Base-by-base conservation (phyloP, 2,113 vertebrate genomes). In the Misgurnus anguillicaudatus region DNA sequence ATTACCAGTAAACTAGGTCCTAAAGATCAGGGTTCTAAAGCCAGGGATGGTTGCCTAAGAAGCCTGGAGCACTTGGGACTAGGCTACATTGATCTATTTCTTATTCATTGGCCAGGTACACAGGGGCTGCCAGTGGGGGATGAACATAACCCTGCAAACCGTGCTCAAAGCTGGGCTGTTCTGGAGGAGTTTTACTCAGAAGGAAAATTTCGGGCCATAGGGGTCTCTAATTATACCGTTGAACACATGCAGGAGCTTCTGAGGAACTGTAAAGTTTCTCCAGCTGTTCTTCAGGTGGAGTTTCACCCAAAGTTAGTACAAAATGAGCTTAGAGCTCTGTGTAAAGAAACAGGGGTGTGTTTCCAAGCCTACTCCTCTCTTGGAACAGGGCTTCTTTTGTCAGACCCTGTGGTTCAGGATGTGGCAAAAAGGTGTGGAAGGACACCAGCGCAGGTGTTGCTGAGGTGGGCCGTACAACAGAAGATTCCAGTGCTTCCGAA, bases 41-140 rank as follows among this genome's bases (percentile, higher is more conserved):
- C 92, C 9, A 76, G 85, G 69, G 82, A 89, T 0, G 93, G 88
- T 9, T 94, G 92, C 75, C 80, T 91, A 2, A 84, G 48, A 9
- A 95, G 93, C 72, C 78, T 95, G 82, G 74, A 88, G 14, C 86
- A 91, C 57, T 86, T 95, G 75, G 91, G 86, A 41, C 73, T 91
- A 65, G 89, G 80, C 31, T 95, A 94, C 84, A 89, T 95, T 21
- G 94, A 95, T 77, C 91, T 95, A 16, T 95, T 92, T 79, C 87
- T 95, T 42, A 90, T 95, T 81, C 94, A 95, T 85, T 95, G 94
- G 94, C 94, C 94, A 0, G 94, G 94, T 5, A 94, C 91, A 0
- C 93, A 93, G 75, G 93, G 94, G 8, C 61, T 89, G 42, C 78
- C 24, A 0, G 90, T 92, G 48, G 51, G 77, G 7, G 93, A 95